Conservation (phyloP, 2,797 vertebrate genomes). For the Gobio occitaniae region DNA sequence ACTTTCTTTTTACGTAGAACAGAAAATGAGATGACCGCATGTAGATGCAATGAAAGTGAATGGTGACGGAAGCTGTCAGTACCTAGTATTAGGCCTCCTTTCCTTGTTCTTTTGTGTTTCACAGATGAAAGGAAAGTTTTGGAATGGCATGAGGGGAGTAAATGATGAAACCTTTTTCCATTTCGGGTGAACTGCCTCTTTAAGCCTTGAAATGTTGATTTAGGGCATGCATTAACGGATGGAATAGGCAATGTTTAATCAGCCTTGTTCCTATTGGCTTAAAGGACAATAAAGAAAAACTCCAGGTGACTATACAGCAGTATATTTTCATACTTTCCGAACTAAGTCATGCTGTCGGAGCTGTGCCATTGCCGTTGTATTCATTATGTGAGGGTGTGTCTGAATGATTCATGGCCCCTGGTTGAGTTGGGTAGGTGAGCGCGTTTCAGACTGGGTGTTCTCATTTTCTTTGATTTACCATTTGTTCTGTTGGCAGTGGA, state of each 20-base stretch:
- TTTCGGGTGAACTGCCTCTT: neutral
- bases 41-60: neutral
- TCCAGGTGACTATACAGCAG: conserved; percentile 31
- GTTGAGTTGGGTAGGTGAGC: conserved; percentile 31
- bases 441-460: conserved; percentile 44
- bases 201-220: conserved; percentile 4
- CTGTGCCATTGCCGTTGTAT: conserved; percentile 62
- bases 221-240: neutral
- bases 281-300: conserved; percentile 53
- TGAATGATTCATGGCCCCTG: conserved; percentile 65
- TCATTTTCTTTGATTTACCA: conserved; percentile 50
- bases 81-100: neutral
- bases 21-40: neutral
- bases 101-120: neutral
- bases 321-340: neutral
- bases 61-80: conserved; percentile 13
- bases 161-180: neutral
- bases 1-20: neutral
- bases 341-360: neutral
- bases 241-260: neutral
- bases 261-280: conserved; percentile 25
- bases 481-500: conserved; percentile 45
- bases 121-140: neutral
- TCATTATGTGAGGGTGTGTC: conserved; percentile 68
- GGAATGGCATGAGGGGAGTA: neutral